Base-by-base conservation (phyloP, 2,797 vertebrate species). In the Leptoclinus maculatus region DNA sequence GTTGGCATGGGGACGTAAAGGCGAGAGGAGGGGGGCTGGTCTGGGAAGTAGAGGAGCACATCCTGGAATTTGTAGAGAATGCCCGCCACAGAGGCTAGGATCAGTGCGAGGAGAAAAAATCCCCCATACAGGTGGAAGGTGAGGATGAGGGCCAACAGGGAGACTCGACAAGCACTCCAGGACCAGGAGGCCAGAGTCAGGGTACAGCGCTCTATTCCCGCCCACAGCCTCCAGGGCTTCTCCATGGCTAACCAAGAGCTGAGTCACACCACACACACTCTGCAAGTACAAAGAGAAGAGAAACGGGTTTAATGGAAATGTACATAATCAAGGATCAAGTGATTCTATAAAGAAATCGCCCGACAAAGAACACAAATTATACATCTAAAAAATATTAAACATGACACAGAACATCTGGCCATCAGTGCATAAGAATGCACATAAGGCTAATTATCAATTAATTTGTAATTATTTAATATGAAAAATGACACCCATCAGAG, bases 61-160 rank as follows among this genome's bases (percentile, higher is more conserved):
- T 99, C 98, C 92, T 99, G 98, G 91, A 99, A 99, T 82, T 99
- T 99, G 94, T 99, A 99, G 3, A 99, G 94, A 91, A 98, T 98
- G 68, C 97, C 98, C 0, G 97, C 97, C 85, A 99, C 96, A 1
- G 98, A 99, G 19, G 96, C 93, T 75, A 98, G 91, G 91, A 99
- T 99, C 84, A 99, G 95, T 64, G 96, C 91, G n/a, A 98, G 96
- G 78, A 99, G 95, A 69, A 97, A 83, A 82, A 98, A 87, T 63
- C 98, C 98, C 68, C 98, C 98, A 0, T 99, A 97, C 70, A 99
- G 94, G 84, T 99, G 97, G 88, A 99, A 99, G 90, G 98, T 99
- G 83, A 99, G 96, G 90, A 99, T 99, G 89, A 99, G 96, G 51
- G 97, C 97, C 89, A 99, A 88, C 66, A 99, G 96, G 79, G 97